Base-by-base conservation (phyloP, 2,888 invertebrate genomes). In the Spodoptera picta region DNA sequence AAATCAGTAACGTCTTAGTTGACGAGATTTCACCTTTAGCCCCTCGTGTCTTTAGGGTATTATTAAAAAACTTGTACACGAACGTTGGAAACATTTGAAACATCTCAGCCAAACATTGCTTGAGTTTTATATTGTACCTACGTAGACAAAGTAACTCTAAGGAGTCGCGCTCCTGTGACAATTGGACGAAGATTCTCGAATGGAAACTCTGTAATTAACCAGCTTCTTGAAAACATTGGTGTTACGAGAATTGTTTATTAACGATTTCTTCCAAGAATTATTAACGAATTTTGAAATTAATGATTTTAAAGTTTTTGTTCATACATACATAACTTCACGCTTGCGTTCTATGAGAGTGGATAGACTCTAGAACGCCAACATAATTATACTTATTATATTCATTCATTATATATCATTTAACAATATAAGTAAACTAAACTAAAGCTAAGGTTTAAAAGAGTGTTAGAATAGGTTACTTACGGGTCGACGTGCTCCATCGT, bases 51-150 rank as follows among this genome's bases (percentile, higher is more conserved):
- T 46, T 42, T 23, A 4, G 45, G 52, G 65, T 48, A 42, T 71
- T 65, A 69, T 60, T 65, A 71, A 44, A 45, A 69, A 56, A 71
- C 60, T 60, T 69, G 52, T 46, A 31, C 14, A 69, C 31, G 43
- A 52, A 64, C 54, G 10, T 31, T 69, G 31, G 43, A 14, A 19
- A 57, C 23, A 43, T 70, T 60, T 52, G 49, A 60, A 23, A 10
- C 24, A 51, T n/a, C 9, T 27, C 4, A 12, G 23, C 14, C 14
- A n/a, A 9, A 45, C 45, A 45, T 46, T 45, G 10, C 44, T n/a
- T 12, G n/a, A 48, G 10, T 48, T 50, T n/a, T 49, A 54, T 12
- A 36, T 24, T 36, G 3, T 41, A 24, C 4, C 3, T 24, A 27
- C 5, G 5, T 27, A 27, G 3, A 46, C 3, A 44, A 59, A 50